Evolutionary conservation across 2,888 invertebrate species (phyloP).

Genomic region (Lasioglossum morio): DNA sequence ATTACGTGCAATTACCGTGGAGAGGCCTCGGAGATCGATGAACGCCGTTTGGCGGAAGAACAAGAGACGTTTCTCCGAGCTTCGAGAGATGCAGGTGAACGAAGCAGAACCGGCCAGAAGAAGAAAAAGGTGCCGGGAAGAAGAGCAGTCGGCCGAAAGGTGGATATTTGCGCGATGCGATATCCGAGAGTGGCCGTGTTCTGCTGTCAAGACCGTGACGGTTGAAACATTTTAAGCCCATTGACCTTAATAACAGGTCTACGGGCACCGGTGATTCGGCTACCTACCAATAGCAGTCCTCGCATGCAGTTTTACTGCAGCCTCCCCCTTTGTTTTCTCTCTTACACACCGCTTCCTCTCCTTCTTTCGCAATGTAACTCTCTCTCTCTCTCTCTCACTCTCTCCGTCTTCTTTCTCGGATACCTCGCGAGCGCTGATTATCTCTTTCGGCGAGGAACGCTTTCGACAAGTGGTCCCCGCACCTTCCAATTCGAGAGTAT

Average conservation of each 20-base stretch:
- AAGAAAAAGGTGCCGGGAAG: constrained; percentile 42
- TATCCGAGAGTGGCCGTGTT: constrained; percentile 47
- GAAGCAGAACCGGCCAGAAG: constrained; percentile 6
- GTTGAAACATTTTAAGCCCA: constrained; percentile 75
- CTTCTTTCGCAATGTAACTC: background rate
- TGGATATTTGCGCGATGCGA: constrained; percentile 69
- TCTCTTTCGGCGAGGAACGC: background rate
- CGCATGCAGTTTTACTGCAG: constrained; percentile 25
- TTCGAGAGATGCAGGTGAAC: constrained; percentile 40
- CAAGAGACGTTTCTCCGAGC: constrained; percentile 33
- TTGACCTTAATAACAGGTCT: constrained; percentile 77
- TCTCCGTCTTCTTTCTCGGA: background rate
- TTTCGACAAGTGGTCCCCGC: background rate
- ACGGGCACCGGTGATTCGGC: constrained; percentile 58
- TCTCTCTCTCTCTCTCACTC: background rate
- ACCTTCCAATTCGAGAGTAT: background rate
- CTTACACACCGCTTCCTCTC: background rate
- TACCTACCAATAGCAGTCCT: constrained; percentile 54
- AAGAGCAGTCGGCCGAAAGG: constrained; percentile 67
- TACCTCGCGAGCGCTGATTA: background rate
- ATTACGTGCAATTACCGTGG: constrained; percentile 76
- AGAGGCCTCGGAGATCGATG: constrained; percentile 67
- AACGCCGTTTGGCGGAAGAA: constrained; percentile 61
- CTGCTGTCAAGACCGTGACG: constrained; percentile 72
- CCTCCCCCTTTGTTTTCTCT: constrained; percentile 42